phyloP scores from a whole-genome alignment of 2,888 invertebrate genomes.

The Atethmia centrago region DNA sequence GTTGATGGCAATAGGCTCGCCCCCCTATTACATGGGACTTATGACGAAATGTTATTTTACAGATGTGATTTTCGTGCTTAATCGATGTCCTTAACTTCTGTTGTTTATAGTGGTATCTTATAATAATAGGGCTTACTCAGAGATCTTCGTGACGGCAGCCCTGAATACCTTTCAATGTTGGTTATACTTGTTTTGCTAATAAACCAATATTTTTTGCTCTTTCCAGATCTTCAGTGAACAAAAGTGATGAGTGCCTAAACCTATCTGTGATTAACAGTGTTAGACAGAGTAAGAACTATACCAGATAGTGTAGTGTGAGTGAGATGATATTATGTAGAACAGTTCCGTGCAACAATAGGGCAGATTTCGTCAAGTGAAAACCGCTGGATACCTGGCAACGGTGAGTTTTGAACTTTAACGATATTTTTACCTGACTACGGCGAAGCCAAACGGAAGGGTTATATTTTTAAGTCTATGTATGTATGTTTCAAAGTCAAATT shows the following conservation, averaged over 20 bases:
- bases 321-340: slow-evolving; percentile 63
- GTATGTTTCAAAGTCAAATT: too few species aligned
- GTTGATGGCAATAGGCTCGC: too few species aligned
- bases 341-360: slow-evolving; percentile 47
- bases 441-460: too few species aligned
- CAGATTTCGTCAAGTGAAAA: slow-evolving; percentile 56
- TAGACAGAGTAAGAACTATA: slow-evolving; percentile 50
- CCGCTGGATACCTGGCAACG: slow-evolving; percentile 47
- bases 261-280: slow-evolving; percentile 58
- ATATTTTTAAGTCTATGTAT: too few species aligned
- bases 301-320: slow-evolving; percentile 49
- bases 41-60: too few species aligned
- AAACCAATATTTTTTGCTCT: not conserved
- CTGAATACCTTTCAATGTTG: not conserved
- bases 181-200: not conserved
- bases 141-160: too few species aligned
- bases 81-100: too few species aligned
- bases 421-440: too few species aligned
- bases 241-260: slow-evolving; percentile 56
- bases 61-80: too few species aligned
- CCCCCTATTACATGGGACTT: too few species aligned
- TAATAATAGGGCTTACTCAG: too few species aligned
- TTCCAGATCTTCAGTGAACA: slow-evolving; percentile 56
- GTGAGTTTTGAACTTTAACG: slow-evolving; percentile 24
- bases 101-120: too few species aligned